Evolutionary conservation across 2,113 vertebrate species (phyloP), one percentile per base, ranked within the genome.

Genomic region (Trichomycterus rosablanca): DNA sequence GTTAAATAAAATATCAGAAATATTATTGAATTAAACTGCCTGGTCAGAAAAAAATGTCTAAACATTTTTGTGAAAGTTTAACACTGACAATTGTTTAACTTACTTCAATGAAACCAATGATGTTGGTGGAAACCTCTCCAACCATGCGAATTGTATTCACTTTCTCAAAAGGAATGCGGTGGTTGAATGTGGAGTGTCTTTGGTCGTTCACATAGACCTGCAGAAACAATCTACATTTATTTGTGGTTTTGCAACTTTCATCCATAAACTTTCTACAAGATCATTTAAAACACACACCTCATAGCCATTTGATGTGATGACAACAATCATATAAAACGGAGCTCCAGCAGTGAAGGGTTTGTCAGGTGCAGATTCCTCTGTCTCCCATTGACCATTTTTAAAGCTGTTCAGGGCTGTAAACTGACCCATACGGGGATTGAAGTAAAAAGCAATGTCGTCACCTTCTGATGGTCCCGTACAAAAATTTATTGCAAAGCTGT

Each of bases 361-460:
- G 3, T 14, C 9, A 4, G 58, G 10, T 19, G 30, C 32, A 3
- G 0, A 2, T 42, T 61, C 23, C 34, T 61, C 32, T 4, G 1
- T 2, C 32, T 22, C 22, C 66, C 66, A 68, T 5, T 0, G 6
- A 3, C 58, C 32, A 0, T 30, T 68, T 3, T 1, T 48, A 0
- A 22, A 14, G 42, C 23, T 61, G 66, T 61, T 68, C 23, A 68
- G n/a, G 23, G 2, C 9, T 2, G 45, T 34, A 20, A 6, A 16
- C 0, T 0, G 0, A 7, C 24, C 14, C 18, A 61, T 39, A n/a
- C 34, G 32, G 1, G 57, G 66, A 6, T 68, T 68, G 18, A 40
- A 61, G 24, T 49, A 50, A 6, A 68, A 61, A 30, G 66, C 66
- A 15, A n/a, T 49, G 34, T 55, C 66, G 32, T 68, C 15, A 14